phyloP scores from a whole-genome alignment of 2,113 vertebrate genomes.

The Corythoichthys intestinalis region DNA sequence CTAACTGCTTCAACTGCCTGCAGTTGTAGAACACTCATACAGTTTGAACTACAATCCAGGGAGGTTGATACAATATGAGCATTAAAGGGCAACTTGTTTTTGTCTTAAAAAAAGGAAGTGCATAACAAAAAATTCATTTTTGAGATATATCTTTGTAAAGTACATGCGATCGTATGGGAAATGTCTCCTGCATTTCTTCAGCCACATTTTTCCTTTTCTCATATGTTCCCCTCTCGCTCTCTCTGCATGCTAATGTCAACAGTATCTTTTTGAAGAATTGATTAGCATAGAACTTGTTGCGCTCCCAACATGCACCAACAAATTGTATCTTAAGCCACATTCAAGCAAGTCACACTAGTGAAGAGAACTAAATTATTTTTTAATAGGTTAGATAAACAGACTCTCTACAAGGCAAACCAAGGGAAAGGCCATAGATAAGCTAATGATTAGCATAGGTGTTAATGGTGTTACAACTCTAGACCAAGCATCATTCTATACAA shows the following conservation, averaged over 20 bases:
- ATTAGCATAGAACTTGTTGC: constrained; percentile 30
- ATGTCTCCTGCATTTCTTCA: not conserved
- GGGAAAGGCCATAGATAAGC: no score
- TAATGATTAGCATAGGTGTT: no score
- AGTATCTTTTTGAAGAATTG: constrained; percentile 13
- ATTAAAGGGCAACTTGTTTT: not conserved
- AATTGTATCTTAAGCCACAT: not conserved
- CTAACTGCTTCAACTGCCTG: constrained; percentile 40
- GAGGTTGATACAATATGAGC: not conserved
- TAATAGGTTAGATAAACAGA: not conserved
- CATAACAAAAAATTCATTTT: not conserved
- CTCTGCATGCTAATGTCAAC: constrained; percentile 14
- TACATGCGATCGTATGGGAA: not conserved
- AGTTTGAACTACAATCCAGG: not conserved
- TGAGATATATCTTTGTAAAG: not conserved
- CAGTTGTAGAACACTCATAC: constrained; percentile 2
- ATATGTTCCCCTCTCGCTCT: not conserved
- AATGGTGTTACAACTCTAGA: no score
- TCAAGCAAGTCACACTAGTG: not conserved
- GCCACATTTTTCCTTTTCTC: not conserved
- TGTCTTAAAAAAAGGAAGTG: not conserved
- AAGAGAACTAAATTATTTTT: not conserved
- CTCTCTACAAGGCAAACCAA: not conserved
- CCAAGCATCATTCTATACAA: no score
- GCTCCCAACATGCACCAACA: constrained; percentile 11